Conservation (phyloP, 1,140 invertebrate genomes). For the Apis florea region DNA sequence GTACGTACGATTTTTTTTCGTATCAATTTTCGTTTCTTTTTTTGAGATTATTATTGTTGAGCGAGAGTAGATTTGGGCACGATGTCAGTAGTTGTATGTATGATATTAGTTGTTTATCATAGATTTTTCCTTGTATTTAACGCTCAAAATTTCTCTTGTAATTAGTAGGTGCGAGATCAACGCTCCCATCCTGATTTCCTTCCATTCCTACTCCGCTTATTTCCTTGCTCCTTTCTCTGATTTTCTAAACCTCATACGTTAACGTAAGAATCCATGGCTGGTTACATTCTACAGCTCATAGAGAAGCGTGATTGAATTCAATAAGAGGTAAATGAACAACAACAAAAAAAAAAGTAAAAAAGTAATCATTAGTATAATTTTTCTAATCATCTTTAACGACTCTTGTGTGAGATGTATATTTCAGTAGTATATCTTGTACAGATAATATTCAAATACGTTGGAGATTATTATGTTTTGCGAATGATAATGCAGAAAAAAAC, state of each 20-base stretch:
- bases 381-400: slow-evolving; percentile 55
- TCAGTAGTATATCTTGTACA: slow-evolving; percentile 63
- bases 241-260: slow-evolving; percentile 51
- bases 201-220: slow-evolving; percentile 1
- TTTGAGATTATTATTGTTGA: slow-evolving; percentile 47
- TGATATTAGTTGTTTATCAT: slow-evolving; percentile 68
- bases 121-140: slow-evolving; percentile 63
- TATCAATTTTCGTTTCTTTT: not conserved
- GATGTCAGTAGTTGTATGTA: slow-evolving; percentile 68
- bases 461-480: slow-evolving; percentile 42
- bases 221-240: not conserved
- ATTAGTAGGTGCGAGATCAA: slow-evolving; percentile 60
- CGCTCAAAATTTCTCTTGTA: slow-evolving; percentile 65
- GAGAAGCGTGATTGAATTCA: slow-evolving; percentile 20
- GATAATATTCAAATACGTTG: slow-evolving; percentile 49
- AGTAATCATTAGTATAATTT: slow-evolving; percentile 41
- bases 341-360: not conserved
- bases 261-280: slow-evolving; percentile 67
- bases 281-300: slow-evolving; percentile 39
- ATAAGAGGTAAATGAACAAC: slow-evolving; percentile 5
- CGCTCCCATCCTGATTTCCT: slow-evolving; percentile 34
- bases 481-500: slow-evolving; percentile 21
- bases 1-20: slow-evolving; percentile 15
- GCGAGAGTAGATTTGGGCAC: slow-evolving; percentile 61
- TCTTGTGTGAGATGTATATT: slow-evolving; percentile 66